phyloP scores from a whole-genome alignment of 2,888 invertebrate genomes.

The Caenorhabditis sp. region DNA sequence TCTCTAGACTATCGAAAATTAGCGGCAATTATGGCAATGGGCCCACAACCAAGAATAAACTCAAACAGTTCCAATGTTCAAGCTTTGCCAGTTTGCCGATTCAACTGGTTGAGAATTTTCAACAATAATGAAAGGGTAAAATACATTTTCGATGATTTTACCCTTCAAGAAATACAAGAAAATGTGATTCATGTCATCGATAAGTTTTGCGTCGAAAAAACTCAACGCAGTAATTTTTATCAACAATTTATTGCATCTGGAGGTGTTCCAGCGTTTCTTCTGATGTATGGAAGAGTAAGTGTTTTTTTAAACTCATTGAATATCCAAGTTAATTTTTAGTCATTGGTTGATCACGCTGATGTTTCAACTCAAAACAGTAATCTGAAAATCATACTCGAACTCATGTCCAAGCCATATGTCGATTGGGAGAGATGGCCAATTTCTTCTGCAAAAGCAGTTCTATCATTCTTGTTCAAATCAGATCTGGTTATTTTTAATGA shows the following conservation, averaged over 20 bases:
- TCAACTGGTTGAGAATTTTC: not conserved
- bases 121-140: not conserved
- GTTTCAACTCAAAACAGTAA: not conserved
- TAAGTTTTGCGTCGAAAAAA: not conserved
- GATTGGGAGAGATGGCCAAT: not conserved
- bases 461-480: not conserved
- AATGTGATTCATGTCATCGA: not conserved
- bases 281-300: slow-evolving; percentile 1
- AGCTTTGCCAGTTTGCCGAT: not conserved
- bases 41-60: not conserved
- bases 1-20: not conserved
- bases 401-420: not conserved
- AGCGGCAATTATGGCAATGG: not conserved
- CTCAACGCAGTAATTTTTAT: not conserved
- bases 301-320: too few species aligned
- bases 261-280: slow-evolving; percentile 1
- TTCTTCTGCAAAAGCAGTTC: not conserved
- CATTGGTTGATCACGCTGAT: not conserved
- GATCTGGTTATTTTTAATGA: not conserved
- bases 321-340: too few species aligned
- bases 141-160: not conserved
- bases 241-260: slow-evolving; percentile 3
- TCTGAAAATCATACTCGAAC: not conserved
- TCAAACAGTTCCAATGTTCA: not conserved
- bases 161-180: not conserved